A percentile compares a stretch with the other conserved stretches of the same genome.
phyloP scores from a whole-genome alignment of 2,797 vertebrate species.

The Chelon auratus region DNA sequence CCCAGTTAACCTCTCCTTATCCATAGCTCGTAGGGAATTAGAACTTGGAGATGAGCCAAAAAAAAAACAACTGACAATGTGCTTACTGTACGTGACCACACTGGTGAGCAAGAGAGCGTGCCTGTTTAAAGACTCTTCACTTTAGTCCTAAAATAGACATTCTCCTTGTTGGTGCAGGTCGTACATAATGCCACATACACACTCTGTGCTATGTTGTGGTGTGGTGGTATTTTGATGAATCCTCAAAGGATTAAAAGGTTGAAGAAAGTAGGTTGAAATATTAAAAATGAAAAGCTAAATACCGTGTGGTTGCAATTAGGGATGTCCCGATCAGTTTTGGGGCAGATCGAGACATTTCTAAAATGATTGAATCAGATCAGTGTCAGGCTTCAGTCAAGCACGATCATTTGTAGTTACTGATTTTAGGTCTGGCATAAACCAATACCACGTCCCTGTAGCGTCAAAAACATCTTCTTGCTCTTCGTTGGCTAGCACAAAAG shows the following conservation, averaged over 20 bases:
- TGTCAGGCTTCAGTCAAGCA: no score
- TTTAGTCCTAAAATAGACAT: no score
- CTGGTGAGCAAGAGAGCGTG: neutral
- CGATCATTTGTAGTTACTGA: no score
- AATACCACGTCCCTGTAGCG: no score
- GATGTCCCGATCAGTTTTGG: no score
- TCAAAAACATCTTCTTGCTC: no score
- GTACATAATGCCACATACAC: neutral
- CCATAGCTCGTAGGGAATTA: constrained; percentile 21
- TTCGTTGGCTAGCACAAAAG: no score
- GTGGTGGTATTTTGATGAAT: neutral
- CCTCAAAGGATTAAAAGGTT: neutral
- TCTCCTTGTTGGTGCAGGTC: no score
- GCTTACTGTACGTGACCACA: neutral
- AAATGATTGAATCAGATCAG: no score
- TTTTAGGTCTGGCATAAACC: no score
- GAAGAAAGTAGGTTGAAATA: neutral
- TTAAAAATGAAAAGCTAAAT: neutral
- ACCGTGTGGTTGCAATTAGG: neutral
- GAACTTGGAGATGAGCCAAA: constrained; percentile 27
- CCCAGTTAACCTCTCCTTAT: constrained; percentile 42
- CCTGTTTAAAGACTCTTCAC: neutral
- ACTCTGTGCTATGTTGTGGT: neutral
- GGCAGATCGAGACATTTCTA: no score
- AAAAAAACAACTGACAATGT: constrained; percentile 3